Base-by-base conservation (phyloP, 2,113 vertebrate species). In the Carettochelys insculpta region DNA sequence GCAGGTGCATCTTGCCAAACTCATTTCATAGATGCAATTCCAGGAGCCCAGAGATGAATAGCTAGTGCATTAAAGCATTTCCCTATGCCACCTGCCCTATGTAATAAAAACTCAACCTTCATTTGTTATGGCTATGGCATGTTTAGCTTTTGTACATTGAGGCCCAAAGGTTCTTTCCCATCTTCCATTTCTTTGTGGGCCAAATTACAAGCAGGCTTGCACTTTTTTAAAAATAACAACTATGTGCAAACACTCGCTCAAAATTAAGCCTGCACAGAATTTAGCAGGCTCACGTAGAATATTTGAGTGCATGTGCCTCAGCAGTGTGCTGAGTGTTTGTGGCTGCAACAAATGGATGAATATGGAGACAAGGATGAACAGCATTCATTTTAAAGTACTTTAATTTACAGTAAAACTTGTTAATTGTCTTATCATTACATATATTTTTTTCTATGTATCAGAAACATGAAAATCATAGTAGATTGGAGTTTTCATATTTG, bases 231-330 rank as follows among this genome's bases (percentile, higher is more conserved):
- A 85, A 51, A 12, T 92, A 90, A 95, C 95, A 73, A 22, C 22
- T 13, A 24, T 43, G 94, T 88, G 87, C 81, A 53, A 13, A 48
- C 14, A 45, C 87, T 79, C 84, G 96, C 94, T 96, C 92, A 78
- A 94, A 89, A 94, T 92, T 93, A 92, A 94, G 93, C 93, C 92
- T 94, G 84, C 79, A 43, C 41, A 92, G 95, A 94, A 94, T 93
- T 92, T 95, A 90, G 86, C 71, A 43, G 93, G 71, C 94, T 92
- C 48, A 93, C 86, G 92, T 80, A 80, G 80, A 79, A 12, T 47
- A 87, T 91, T 90, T 90, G 93, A 84, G 87, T 43, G 88, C 82
- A 89, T 90, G 88, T 95, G 19, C 9, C 94, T 87, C 88, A 91
- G 82, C 85, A 87, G 85, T n/a, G 19, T 22, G 51, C 92, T 95